Evolutionary conservation across 2,113 vertebrate species (phyloP).

Genomic region (Xenopus borealis): DNA sequence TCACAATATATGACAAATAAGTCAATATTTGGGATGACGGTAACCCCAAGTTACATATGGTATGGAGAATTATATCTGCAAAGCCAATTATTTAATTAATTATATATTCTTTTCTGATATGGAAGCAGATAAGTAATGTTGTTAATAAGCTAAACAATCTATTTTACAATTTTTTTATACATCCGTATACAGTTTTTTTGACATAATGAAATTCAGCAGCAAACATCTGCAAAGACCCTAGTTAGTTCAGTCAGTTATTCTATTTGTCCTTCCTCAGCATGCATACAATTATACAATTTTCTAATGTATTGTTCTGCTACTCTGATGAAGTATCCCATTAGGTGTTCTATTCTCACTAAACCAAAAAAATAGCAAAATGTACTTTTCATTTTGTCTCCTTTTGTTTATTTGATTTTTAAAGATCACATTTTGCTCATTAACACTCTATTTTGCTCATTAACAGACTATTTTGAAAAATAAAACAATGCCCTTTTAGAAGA

Average conservation of each 20-base stretch:
- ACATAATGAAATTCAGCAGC: constrained; percentile 21
- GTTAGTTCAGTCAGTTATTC: constrained; percentile 41
- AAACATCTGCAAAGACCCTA: constrained; percentile 24
- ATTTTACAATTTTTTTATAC: no score
- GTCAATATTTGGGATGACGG: no score
- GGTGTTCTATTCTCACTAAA: constrained; percentile 43
- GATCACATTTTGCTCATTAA: neutral
- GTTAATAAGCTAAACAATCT: no score
- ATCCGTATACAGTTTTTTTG: neutral
- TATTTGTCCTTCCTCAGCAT: constrained; percentile 46
- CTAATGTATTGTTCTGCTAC: constrained; percentile 53
- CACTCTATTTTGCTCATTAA: neutral
- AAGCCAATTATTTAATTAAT: neutral
- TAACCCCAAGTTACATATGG: no score
- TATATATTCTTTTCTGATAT: neutral
- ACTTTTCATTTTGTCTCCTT: constrained; percentile 22
- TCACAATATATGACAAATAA: no score
- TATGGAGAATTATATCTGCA: no score
- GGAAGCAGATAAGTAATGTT: neutral
- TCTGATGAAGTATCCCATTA: constrained; percentile 42
- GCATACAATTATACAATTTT: constrained; percentile 41
- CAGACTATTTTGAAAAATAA: no score
- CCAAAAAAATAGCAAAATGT: constrained; percentile 26
- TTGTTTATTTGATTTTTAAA: constrained; percentile 18
- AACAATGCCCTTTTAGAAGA: no score